These are phyloP conservation scores for Mongoloraphidia duomilia DNA, from an alignment of 2,888 invertebrate genomes.

Conservation along the genomic window DNA sequence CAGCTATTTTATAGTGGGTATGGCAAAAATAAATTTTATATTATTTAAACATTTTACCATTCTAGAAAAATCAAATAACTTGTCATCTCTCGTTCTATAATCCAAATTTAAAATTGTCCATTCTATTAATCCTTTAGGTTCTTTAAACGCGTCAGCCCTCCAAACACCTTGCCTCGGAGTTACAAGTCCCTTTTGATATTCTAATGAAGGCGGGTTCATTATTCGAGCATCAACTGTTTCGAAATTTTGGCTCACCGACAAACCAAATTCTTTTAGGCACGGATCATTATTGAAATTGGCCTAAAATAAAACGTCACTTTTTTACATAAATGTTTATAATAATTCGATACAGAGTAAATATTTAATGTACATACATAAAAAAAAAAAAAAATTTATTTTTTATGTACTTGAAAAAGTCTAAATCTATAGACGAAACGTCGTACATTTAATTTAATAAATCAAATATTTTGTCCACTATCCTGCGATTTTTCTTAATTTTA, in stretches of 20 bases:
- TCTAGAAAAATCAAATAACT: constrained; percentile 18
- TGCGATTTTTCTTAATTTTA: too few relatives aligned
- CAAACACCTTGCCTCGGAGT: constrained; percentile 29
- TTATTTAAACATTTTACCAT: constrained; percentile 19
- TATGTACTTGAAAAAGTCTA: too few relatives aligned
- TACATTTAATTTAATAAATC: too few relatives aligned
- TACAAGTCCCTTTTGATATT: constrained; percentile 26
- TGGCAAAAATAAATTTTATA: background rate
- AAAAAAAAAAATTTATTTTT: too few relatives aligned
- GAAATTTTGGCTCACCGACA: constrained; percentile 61
- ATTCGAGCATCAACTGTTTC: constrained; percentile 64
- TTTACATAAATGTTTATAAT: too few relatives aligned
- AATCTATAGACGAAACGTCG: too few relatives aligned
- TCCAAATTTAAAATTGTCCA: constrained; percentile 36
- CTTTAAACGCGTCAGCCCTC: constrained; percentile 28
- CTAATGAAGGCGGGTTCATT: constrained; percentile 58
- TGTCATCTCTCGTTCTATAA: constrained; percentile 14
- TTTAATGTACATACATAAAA: too few relatives aligned
- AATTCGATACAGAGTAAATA: too few relatives aligned
- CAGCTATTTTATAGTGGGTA: too few relatives aligned
- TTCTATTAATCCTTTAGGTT: constrained; percentile 21
- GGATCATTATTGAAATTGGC: constrained; percentile 29
- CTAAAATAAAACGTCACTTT: constrained; percentile 13
- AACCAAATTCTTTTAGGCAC: constrained; percentile 64
- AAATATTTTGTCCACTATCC: too few relatives aligned